These are phyloP conservation scores for Hemiscyllium ocellatum DNA, from an alignment of 2,113 vertebrate species.

Conservation along the genomic window DNA sequence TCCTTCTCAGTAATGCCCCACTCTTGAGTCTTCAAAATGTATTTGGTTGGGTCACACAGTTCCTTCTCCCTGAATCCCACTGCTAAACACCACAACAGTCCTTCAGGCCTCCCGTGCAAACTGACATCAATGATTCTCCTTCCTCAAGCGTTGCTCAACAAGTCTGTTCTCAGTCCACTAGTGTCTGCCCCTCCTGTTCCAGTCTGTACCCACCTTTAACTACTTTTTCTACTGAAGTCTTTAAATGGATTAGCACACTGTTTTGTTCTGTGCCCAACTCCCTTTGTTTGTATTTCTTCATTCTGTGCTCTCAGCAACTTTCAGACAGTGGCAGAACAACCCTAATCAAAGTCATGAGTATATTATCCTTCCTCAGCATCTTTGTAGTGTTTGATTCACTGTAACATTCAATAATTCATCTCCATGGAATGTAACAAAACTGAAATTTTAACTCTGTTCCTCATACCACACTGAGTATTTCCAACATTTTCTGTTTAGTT, in stretches of 20 bases:
- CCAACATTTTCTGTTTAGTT: no score
- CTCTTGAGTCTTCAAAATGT: not conserved
- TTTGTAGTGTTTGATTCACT: not conserved
- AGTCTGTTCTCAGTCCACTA: not conserved
- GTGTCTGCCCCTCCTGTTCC: not conserved
- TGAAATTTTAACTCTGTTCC: not conserved
- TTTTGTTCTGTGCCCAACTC: not conserved
- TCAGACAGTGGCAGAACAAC: not conserved
- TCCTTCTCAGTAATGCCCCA: not conserved
- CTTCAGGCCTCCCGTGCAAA: not conserved
- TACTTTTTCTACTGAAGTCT: not conserved
- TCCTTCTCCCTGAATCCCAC: not conserved
- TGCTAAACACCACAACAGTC: no score
- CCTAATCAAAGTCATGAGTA: not conserved
- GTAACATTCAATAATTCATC: not conserved
- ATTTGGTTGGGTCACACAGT: not conserved
- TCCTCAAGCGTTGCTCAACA: not conserved
- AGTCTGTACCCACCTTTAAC: not conserved
- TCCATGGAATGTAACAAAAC: not conserved
- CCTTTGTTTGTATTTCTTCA: not conserved
- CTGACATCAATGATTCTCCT: not conserved
- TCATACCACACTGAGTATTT: not conserved
- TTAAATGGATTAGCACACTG: not conserved
- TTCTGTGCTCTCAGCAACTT: not conserved
- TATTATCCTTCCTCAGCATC: not conserved